Percentiles rank a stretch among this genome's conserved stretches.
phyloP scores from a whole-genome alignment of 1,140 invertebrate genomes.

The Chironomus tepperi region DNA sequence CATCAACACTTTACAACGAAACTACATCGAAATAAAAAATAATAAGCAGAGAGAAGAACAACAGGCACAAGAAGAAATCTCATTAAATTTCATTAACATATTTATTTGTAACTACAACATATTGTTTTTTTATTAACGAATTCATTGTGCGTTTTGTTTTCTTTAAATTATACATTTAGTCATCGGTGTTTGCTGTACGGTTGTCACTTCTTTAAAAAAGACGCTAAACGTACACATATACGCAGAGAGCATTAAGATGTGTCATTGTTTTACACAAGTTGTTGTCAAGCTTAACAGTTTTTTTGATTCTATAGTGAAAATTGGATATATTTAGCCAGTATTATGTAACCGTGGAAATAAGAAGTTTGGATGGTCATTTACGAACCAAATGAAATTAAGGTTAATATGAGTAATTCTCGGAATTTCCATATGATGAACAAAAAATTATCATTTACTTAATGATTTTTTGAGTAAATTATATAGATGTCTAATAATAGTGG shows the following conservation, averaged over 20 bases:
- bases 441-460: too few relatives aligned
- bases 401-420: too few relatives aligned
- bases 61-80: not conserved
- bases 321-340: too few relatives aligned
- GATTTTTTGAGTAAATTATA: too few relatives aligned
- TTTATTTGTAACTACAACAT: constrained; percentile 5
- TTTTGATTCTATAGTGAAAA: not conserved
- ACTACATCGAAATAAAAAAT: not conserved
- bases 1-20: not conserved
- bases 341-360: not conserved
- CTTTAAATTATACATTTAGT: not conserved
- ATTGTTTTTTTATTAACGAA: not conserved
- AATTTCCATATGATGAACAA: too few relatives aligned
- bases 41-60: not conserved
- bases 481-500: too few relatives aligned
- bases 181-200: not conserved
- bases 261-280: not conserved
- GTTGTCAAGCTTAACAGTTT: not conserved
- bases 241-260: not conserved
- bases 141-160: not conserved
- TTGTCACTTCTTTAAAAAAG: not conserved
- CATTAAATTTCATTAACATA: constrained; percentile 23
- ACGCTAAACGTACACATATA: not conserved
- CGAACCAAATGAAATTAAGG: too few relatives aligned
- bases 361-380: too few relatives aligned